Base-by-base conservation (phyloP, 2,797 vertebrate species). In the Chloroceryle inda region DNA sequence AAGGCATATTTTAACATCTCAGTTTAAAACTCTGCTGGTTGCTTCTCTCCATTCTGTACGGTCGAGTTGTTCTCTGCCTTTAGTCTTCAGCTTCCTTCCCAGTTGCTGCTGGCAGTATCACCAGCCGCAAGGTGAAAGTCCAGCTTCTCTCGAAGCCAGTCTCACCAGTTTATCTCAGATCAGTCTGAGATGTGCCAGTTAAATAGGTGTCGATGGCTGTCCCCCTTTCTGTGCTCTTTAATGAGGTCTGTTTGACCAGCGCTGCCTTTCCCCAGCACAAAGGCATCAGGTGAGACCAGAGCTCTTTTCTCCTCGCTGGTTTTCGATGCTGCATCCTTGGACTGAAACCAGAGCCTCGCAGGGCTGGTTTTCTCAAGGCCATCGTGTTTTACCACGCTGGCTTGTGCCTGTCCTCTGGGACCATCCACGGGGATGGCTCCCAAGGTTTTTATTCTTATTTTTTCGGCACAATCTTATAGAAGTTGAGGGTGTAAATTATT, bases 351-450 rank as follows among this genome's bases (percentile, higher is more conserved):
- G 73, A 83, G 42, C 73, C 44, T 35, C 16, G 52, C 59, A 38
- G 66, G 29, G 74, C 47, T 80, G 5, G 0, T 45, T 49, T 53
- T 45, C n/a, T 67, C 5, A 0, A 35, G 38, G 16, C 53, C 47
- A 3, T 29, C 67, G 3, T 49, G 0, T 26, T 77, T 11, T 22
- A 24, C 52, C 59, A 4, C 9, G 1, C 63, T 24, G 64, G 6
- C 18, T 53, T 5, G 18, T 52, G 33, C 69, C 80, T 4, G 2
- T 80, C 37, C 68, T 11, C 23, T 0, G 78, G 53, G 37, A 74
- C 12, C 21, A 1, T 9, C 2, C 0, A 2, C 2, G 5, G 13
- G 8, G 55, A 31, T 3, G 27, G 59, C 72, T 76, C 64, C 8
- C 3, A 31, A 37, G 40, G 3, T 7, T 59, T 47, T 12, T 47